These are phyloP conservation scores for Platyscapa corneri DNA, from an alignment of 1,140 invertebrate genomes.

Conservation along the genomic window DNA sequence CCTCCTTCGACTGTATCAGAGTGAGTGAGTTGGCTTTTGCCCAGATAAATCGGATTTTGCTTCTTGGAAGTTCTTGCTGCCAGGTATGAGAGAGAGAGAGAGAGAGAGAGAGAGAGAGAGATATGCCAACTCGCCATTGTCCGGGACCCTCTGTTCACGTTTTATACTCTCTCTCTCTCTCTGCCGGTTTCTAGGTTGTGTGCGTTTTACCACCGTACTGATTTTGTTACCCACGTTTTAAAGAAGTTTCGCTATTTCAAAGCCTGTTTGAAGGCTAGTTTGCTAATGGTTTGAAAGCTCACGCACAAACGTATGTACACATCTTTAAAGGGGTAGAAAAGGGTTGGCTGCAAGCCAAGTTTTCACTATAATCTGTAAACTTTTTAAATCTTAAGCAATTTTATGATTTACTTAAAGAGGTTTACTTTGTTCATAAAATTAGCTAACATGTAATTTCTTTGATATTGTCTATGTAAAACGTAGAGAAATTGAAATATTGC, in stretches of 20 bases:
- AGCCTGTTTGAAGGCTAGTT: not conserved
- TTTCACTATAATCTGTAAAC: not conserved
- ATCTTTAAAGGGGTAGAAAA: not conserved
- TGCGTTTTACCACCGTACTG: not conserved
- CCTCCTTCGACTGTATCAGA: constrained; percentile 25
- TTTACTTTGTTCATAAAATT: not conserved
- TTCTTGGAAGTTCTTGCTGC: constrained; percentile 57
- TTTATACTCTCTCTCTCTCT: not conserved
- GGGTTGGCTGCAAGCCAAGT: not conserved
- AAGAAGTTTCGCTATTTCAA: constrained; percentile 1
- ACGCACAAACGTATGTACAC: too few relatives aligned
- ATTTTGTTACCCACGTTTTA: not conserved
- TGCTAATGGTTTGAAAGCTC: not conserved
- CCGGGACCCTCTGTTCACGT: not conserved
- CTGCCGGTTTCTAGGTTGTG: not conserved
- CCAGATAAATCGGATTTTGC: constrained; percentile 61
- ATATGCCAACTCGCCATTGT: constrained; percentile 17
- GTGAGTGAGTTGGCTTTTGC: constrained; percentile 6
- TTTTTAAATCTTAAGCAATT: not conserved
- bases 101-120: not conserved
- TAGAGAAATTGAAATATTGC: not conserved
- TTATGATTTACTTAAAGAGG: not conserved
- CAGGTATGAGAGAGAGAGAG: constrained; percentile 53
- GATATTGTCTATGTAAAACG: not conserved
- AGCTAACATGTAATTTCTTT: not conserved